phyloP scores from a whole-genome alignment of 2,113 vertebrate species.

The Damaliscus lunatus region DNA sequence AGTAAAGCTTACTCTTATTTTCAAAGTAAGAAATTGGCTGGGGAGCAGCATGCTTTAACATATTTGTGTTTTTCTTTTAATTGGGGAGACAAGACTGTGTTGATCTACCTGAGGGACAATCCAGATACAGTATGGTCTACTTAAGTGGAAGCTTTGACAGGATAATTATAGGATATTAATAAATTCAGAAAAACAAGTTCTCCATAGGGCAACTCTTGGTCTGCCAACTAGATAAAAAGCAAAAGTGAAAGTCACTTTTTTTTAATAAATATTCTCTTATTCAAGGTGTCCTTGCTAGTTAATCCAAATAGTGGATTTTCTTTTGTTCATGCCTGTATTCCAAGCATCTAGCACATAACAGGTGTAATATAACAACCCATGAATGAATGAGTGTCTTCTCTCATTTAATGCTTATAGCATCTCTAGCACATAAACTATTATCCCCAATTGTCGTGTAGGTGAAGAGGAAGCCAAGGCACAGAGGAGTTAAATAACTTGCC shows the following conservation, averaged over 20 bases:
- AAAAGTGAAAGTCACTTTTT: slow-evolving; percentile 4
- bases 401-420: background rate
- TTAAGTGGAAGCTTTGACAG: background rate
- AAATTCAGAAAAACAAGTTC: background rate
- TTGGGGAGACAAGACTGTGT: background rate
- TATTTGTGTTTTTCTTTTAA: background rate
- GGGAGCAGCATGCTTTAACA: background rate
- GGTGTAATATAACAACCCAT: background rate
- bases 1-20: background rate
- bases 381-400: background rate
- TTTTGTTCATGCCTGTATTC: background rate
- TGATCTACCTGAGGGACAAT: background rate
- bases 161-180: slow-evolving; percentile 38
- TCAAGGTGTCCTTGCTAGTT: background rate
- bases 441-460: background rate
- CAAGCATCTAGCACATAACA: background rate
- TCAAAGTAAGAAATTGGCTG: background rate
- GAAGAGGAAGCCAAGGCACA: background rate
- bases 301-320: background rate
- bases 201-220: background rate
- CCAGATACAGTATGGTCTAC: background rate
- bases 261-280: background rate
- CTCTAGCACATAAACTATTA: background rate
- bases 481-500: background rate
- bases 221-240: background rate